Evolutionary conservation across 2,888 invertebrate species (phyloP), one percentile per base, ranked within the genome.

Genomic region (Pristionchus mayeri): DNA sequence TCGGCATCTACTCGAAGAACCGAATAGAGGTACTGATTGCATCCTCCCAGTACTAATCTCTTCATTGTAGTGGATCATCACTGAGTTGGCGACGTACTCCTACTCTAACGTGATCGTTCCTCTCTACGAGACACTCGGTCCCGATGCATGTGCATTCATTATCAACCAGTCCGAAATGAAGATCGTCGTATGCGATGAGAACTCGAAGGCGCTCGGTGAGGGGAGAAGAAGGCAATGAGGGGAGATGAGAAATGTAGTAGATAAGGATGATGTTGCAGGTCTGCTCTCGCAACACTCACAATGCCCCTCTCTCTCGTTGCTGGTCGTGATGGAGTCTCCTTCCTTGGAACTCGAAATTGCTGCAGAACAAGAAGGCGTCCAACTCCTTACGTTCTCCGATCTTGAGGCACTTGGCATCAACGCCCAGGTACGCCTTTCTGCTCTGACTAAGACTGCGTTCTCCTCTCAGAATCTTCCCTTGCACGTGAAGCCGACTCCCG

Each of bases 101-200:
- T 98, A 96, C 94, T 97, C 97, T 90, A 95, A 98, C 95, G 97
- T 97, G 84, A 95, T 97, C 90, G 96, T 98, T 88, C 98, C 98
- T 82, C n/a, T n/a, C n/a, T n/a, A n/a, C n/a, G n/a, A n/a, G n/a
- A n/a, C n/a, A n/a, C n/a, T n/a, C n/a, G n/a, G 98, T 92, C 96
- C 97, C 90, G 97, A 98, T 93, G 97, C 98, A 89, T 97, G 97
- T 95, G 96, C 96, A 94, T 93, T 93, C 90, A 94, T 94, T 86
- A 90, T 94, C 79, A 93, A 94, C 85, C 94, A 94, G 90, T n/a
- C n/a, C n/a, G n/a, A n/a, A n/a, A n/a, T n/a, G n/a, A n/a, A n/a
- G n/a, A n/a, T n/a, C n/a, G n/a, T 92, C 60, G 85, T 92, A 78
- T 90, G 90, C 86, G 92, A 92, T 81, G 87, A 87, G 24, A 44